These are phyloP conservation scores for Petrocephalus zakoni DNA, from an alignment of 2,113 vertebrate species.

Conservation along the genomic window DNA sequence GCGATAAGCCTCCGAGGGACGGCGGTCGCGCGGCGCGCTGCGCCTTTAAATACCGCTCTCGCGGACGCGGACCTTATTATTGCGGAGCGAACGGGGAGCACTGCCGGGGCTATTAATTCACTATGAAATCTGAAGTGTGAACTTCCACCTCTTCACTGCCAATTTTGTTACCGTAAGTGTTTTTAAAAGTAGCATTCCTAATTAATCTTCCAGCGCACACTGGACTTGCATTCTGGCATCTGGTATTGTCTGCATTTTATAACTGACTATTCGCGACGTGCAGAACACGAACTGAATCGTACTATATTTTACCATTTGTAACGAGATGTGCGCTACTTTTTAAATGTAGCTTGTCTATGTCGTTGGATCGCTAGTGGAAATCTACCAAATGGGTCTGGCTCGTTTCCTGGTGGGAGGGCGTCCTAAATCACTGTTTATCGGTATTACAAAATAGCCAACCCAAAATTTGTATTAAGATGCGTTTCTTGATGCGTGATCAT, in stretches of 20 bases:
- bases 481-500: neutral
- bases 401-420: neutral
- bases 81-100: conserved; percentile 1
- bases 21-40: conserved; percentile 17
- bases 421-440: neutral
- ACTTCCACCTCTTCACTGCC: conserved; percentile 23
- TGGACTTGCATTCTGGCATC: neutral
- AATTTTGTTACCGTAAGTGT: conserved; percentile 8
- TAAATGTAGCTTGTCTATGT: neutral
- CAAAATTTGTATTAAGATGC: neutral
- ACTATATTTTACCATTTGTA: neutral
- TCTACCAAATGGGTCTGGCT: neutral
- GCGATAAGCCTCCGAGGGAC: conserved; percentile 17
- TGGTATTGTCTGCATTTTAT: neutral
- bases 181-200: neutral
- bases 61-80: conserved; percentile 21
- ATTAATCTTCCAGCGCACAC: neutral
- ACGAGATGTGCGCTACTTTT: neutral
- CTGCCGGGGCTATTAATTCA: neutral
- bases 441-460: neutral
- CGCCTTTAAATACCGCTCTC: conserved; percentile 35
- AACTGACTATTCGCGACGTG: neutral
- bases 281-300: neutral
- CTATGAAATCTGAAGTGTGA: conserved; percentile 32
- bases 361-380: neutral